A percentile compares a stretch with the other conserved stretches of the same genome.
phyloP scores from a whole-genome alignment of 2,113 vertebrate species.

The Alethe diademata region DNA sequence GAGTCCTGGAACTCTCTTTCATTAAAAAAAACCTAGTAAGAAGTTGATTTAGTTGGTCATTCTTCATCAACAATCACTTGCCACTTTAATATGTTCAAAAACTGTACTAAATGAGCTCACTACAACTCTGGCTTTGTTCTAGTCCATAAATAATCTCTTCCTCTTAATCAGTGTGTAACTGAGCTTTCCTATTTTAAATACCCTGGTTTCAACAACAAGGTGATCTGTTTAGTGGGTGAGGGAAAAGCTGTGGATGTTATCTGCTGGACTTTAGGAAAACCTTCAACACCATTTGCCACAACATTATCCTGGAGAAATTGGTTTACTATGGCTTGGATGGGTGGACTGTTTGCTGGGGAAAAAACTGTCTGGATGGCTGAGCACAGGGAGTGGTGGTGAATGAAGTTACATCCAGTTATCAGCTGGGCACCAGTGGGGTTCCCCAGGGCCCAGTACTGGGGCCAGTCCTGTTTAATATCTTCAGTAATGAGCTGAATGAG shows the following conservation, averaged over 20 bases:
- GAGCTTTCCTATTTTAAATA: neutral
- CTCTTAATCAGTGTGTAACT: neutral
- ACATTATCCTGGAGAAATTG: neutral
- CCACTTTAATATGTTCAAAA: neutral
- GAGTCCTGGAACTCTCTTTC: neutral
- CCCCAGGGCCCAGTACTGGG: neutral
- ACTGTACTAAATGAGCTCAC: neutral
- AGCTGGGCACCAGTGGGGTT: rapidly evolving
- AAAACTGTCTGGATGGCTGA: neutral
- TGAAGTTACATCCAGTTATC: neutral
- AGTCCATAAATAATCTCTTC: neutral
- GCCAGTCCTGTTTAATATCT: neutral
- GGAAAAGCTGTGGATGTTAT: neutral
- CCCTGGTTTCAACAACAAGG: neutral
- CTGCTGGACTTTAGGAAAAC: neutral
- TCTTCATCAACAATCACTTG: neutral
- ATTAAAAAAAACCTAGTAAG: neutral
- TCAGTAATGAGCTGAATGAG: neutral
- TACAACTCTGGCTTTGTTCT: neutral
- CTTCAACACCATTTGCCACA: neutral
- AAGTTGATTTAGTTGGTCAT: neutral
- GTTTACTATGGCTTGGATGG: neutral
- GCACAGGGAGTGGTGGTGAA: neutral
- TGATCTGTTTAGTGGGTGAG: neutral
- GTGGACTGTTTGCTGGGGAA: neutral